phyloP scores from a whole-genome alignment of 2,113 vertebrate genomes.

The Carassius gibelio region DNA sequence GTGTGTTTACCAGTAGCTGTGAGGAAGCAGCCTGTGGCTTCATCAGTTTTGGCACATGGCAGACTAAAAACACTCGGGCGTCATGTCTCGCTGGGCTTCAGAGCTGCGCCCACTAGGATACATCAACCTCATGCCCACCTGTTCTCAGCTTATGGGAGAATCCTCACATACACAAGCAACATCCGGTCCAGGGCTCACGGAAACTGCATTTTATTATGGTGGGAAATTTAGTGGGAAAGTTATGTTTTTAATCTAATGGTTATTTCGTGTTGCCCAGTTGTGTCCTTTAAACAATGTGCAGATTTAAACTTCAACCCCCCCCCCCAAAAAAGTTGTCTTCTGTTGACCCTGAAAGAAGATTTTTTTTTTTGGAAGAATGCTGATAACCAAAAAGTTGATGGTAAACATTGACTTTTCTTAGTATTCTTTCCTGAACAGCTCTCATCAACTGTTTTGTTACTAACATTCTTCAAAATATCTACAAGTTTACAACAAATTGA shows the following conservation, averaged over 20 bases:
- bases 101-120: constrained; percentile 1
- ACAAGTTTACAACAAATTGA: too few relatives aligned
- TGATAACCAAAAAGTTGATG: too few relatives aligned
- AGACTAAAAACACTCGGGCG: background rate
- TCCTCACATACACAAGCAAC: background rate
- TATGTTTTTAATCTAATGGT: background rate
- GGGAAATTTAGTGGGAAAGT: background rate
- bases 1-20: background rate
- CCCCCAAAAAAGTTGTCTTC: too few relatives aligned
- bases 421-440: too few relatives aligned
- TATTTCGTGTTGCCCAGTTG: background rate
- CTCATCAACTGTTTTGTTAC: too few relatives aligned
- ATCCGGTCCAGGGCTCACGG: background rate
- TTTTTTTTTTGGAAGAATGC: too few relatives aligned
- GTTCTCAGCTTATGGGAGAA: constrained; percentile 22
- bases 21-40: constrained; percentile 11
- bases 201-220: background rate
- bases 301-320: background rate
- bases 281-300: background rate
- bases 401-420: too few relatives aligned
- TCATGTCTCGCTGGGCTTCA: constrained; percentile 4
- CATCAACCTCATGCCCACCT: constrained; percentile 39
- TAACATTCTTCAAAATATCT: too few relatives aligned
- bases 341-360: too few relatives aligned
- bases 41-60: background rate